phyloP scores from a whole-genome alignment of 2,113 vertebrate species.

The Fulica atra region DNA sequence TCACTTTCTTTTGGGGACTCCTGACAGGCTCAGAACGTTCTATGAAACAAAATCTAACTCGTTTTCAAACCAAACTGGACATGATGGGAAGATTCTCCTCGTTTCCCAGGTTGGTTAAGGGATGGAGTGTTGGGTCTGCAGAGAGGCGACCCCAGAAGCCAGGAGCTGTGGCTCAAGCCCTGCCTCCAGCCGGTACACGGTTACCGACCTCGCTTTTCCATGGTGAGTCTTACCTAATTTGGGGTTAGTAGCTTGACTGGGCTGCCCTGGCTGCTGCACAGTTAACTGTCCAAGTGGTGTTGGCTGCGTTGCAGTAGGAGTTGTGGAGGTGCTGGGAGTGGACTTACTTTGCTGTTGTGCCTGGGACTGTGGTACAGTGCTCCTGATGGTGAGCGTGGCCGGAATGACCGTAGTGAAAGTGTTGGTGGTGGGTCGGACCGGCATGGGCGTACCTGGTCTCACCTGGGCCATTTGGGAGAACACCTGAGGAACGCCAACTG shows the following conservation, averaged over 20 bases:
- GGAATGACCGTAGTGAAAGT: slow-evolving; percentile 87
- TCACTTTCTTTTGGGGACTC: not conserved
- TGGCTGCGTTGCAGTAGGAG: slow-evolving; percentile 74
- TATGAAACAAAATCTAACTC: not conserved
- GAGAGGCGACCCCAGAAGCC: not conserved
- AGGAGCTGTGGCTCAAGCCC: not conserved
- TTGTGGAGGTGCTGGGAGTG: slow-evolving; percentile 73
- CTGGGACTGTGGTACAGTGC: slow-evolving; percentile 76
- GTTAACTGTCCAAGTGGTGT: slow-evolving; percentile 71
- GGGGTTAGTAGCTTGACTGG: slow-evolving; percentile 74
- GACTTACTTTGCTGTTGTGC: slow-evolving; percentile 77
- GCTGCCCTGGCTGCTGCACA: slow-evolving; percentile 71
- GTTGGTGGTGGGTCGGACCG: slow-evolving; percentile 76
- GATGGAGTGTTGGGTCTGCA: not conserved
- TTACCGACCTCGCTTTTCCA: not conserved
- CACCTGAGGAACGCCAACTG: slow-evolving; percentile 83
- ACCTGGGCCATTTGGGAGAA: slow-evolving; percentile 83
- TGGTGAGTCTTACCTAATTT: slow-evolving; percentile 76
- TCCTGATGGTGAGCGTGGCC: slow-evolving; percentile 87
- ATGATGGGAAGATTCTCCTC: not conserved
- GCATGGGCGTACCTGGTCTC: slow-evolving; percentile 72
- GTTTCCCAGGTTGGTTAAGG: not conserved
- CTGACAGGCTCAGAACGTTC: not conserved
- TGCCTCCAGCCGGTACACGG: not conserved
- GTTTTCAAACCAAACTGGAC: not conserved